Base-by-base conservation (phyloP, 2,113 vertebrate species). In the Prolemur simus region DNA sequence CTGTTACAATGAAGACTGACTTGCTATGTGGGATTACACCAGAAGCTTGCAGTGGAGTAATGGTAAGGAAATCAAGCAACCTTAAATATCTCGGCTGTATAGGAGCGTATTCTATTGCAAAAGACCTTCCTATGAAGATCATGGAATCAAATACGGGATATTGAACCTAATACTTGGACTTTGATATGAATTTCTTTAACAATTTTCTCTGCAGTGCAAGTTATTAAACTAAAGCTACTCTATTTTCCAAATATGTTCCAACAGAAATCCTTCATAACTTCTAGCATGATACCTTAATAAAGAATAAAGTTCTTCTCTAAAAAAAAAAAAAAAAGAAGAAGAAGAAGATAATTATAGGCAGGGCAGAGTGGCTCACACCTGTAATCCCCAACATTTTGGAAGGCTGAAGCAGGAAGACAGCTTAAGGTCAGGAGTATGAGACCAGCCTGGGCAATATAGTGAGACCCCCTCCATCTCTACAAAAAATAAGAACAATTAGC, bases 11-110 rank as follows among this genome's bases (percentile, higher is more conserved):
- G 99, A 99, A 99, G 99, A 99, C 99, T 98, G 98, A 99, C 99
- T 99, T 99, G 99, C 99, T 99, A 99, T 99, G 99, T 99, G 99
- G 99, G 99, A 99, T 99, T 99, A 99, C 99, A 98, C 99, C 99
- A 98, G 99, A 98, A 99, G 99, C 99, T 99, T 99, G 99, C 99
- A 98, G 98, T 98, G 99, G 99, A 99, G 99, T 99, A 99, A 99
- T 98, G 99, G 99, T 99, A 99, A 99, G 99, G 99, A 99, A 98
- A 99, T 99, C 98, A 99, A 99, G 98, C 98, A 99, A 99, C 98
- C 98, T 99, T 99, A 99, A 99, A 98, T 99, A 98, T 99, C 98
- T 98, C 98, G 98, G 98, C 98, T 99, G 99, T 99, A 99, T 99
- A 99, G 99, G 99, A 99, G 99, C 99, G 99, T 99, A 99, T 99